Percentiles rank a stretch among this genome's conserved stretches.
Conservation (phyloP, 2,113 vertebrate species). For the Oryctolagus cuniculus region DNA sequence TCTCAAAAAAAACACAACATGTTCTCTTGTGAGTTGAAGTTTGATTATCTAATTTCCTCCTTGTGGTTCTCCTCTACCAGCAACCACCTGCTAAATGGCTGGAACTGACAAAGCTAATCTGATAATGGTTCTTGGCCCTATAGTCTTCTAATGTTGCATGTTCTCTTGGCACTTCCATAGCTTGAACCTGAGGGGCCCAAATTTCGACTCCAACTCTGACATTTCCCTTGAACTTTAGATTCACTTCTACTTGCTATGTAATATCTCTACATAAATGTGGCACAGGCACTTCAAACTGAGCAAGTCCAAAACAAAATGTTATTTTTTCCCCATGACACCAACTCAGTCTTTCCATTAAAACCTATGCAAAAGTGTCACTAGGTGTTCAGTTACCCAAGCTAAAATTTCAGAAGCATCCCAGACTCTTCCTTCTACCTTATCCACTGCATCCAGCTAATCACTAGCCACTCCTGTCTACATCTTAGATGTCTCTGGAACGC, state of each 20-base stretch:
- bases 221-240: not conserved
- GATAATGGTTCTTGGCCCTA: not conserved
- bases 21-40: conserved; percentile 65
- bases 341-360: not conserved
- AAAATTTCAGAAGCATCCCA: not conserved
- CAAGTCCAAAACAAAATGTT: not conserved
- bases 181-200: not conserved
- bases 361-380: not conserved
- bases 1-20: conserved; percentile 36
- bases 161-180: not conserved
- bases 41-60: conserved; percentile 75
- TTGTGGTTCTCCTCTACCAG: conserved; percentile 41
- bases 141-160: not conserved
- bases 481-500: not conserved
- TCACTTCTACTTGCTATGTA: not conserved
- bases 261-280: not conserved
- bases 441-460: not conserved
- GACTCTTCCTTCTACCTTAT: not conserved
- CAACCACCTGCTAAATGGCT: conserved; percentile 60
- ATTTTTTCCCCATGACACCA: not conserved
- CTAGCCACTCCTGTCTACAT: not conserved
- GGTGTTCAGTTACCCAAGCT: not conserved
- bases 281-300: not conserved
- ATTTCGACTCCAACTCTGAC: not conserved
- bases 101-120: not conserved